These are phyloP conservation scores for Macrotrachela quadricornifera DNA, from an alignment of 1,140 invertebrate species.

Conservation along the genomic window DNA sequence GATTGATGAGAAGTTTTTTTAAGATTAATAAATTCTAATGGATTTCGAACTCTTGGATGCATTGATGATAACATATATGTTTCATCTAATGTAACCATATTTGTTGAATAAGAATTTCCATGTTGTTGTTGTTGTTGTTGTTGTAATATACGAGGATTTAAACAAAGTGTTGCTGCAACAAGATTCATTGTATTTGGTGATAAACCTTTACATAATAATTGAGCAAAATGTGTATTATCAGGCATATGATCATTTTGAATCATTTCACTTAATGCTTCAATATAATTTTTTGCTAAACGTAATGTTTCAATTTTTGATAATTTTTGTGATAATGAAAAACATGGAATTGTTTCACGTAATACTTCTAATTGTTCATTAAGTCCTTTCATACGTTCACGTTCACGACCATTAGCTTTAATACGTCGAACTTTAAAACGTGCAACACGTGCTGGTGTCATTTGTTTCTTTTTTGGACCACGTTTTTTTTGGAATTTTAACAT, in stretches of 20 bases:
- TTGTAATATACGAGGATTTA: too few relatives aligned
- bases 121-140: too few relatives aligned
- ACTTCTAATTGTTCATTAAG: slow-evolving; percentile 41
- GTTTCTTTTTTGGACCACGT: slow-evolving; percentile 27
- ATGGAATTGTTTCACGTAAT: slow-evolving; percentile 33
- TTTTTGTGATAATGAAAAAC: slow-evolving; percentile 34
- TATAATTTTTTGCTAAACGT: slow-evolving; percentile 84
- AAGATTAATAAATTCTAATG: too few relatives aligned
- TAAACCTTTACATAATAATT: slow-evolving; percentile 36
- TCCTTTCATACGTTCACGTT: slow-evolving; percentile 42
- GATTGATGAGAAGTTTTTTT: too few relatives aligned
- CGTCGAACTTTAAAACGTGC: slow-evolving; percentile 25
- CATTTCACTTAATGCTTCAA: slow-evolving; percentile 41
- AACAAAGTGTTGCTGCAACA: slow-evolving; percentile 17
- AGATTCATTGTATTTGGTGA: slow-evolving; percentile 40
- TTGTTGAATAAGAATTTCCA: too few relatives aligned
- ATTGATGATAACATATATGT: too few relatives aligned
- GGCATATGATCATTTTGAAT: slow-evolving; percentile 33
- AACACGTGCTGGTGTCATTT: slow-evolving; percentile 33
- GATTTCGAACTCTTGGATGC: too few relatives aligned
- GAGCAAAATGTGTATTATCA: slow-evolving; percentile 33
- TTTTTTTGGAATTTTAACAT: slow-evolving; percentile 21
- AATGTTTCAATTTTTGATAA: slow-evolving; percentile 90
- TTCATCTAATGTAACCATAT: too few relatives aligned
- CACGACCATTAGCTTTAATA: slow-evolving; percentile 40